Conservation (phyloP, 1,140 invertebrate genomes). For the Laodelphax striatellus region DNA sequence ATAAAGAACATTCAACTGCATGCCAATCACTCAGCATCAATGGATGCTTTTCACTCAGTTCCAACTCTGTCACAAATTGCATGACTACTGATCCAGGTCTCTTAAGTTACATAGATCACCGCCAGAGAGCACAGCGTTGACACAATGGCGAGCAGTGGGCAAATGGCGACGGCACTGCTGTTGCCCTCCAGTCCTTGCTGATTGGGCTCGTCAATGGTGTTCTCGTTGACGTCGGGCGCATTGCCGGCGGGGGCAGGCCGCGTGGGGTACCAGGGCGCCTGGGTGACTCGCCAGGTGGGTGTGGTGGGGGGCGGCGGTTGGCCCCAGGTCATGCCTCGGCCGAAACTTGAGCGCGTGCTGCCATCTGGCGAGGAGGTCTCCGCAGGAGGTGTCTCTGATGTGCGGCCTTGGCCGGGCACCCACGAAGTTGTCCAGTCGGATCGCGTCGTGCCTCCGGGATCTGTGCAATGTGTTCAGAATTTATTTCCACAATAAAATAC, state of each 20-base stretch:
- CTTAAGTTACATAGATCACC: too few relatives aligned
- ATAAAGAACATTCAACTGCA: too few relatives aligned
- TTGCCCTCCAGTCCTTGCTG: constrained; percentile 37
- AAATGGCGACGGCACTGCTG: not conserved
- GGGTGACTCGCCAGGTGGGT: constrained; percentile 29
- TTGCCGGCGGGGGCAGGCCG: constrained; percentile 25
- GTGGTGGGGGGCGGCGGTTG: constrained; percentile 20
- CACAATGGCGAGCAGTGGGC: not conserved
- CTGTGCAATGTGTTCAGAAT: not conserved
- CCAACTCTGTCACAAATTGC: too few relatives aligned
- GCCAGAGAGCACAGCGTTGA: too few relatives aligned
- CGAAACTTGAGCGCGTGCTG: constrained; percentile 28
- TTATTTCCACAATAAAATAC: not conserved
- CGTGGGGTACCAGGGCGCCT: constrained; percentile 18
- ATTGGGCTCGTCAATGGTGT: constrained; percentile 46
- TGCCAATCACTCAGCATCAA: too few relatives aligned
- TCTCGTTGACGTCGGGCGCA: constrained; percentile 35
- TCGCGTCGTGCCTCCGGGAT: constrained; percentile 1
- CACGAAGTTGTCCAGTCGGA: constrained; percentile 12
- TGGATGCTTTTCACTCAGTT: too few relatives aligned
- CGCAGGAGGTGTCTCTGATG: constrained; percentile 15
- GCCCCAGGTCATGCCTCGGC: constrained; percentile 34
- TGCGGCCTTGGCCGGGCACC: constrained; percentile 12
- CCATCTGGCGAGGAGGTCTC: not conserved
- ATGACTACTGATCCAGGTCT: too few relatives aligned